A percentile compares a stretch with the other conserved stretches of the same genome.
These are phyloP conservation scores for Lordiphosa mommai DNA, from an alignment of 1,140 invertebrate genomes.

Conservation along the genomic window DNA sequence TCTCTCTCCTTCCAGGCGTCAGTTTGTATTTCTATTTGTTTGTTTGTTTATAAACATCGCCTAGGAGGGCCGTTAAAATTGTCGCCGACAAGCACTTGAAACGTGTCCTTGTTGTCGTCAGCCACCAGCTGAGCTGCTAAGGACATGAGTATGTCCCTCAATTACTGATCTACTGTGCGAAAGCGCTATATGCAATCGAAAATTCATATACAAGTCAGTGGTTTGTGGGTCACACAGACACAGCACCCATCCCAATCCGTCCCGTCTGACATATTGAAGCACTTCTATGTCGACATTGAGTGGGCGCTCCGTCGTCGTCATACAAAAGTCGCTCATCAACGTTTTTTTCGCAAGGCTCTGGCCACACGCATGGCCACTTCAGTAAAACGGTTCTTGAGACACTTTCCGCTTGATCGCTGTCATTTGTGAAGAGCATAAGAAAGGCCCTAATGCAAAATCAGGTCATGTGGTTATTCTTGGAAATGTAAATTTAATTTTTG, in stretches of 20 bases:
- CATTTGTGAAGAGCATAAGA: slow-evolving; percentile 36
- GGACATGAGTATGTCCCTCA: slow-evolving; percentile 28
- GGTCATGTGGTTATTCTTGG: slow-evolving; percentile 30
- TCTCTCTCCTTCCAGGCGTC: slow-evolving; percentile 10
- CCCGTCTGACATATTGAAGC: slow-evolving; percentile 66
- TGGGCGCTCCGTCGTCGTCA: slow-evolving; percentile 37
- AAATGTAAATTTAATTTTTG: no score
- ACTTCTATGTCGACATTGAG: slow-evolving; percentile 70
- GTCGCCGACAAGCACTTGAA: slow-evolving; percentile 60
- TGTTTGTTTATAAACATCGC: slow-evolving; percentile 65
- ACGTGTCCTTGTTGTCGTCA: slow-evolving; percentile 60
- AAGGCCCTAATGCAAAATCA: slow-evolving; percentile 22
- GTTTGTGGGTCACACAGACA: slow-evolving; percentile 65
- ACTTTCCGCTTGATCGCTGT: slow-evolving; percentile 45
- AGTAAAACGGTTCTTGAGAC: slow-evolving; percentile 37
- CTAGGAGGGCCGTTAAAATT: slow-evolving; percentile 28
- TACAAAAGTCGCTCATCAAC: slow-evolving; percentile 22
- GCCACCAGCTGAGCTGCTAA: slow-evolving; percentile 64
- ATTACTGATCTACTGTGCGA: slow-evolving; percentile 46
- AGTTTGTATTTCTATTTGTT: slow-evolving; percentile 21
- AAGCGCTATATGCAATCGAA: slow-evolving; percentile 31
- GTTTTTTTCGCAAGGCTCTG: slow-evolving; percentile 43
- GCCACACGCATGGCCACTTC: slow-evolving; percentile 66
- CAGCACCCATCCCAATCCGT: slow-evolving; percentile 12
- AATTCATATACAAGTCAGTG: slow-evolving; percentile 29